These are phyloP conservation scores for Onychomys leucogaster DNA, from an alignment of 2,797 vertebrate genomes.

Conservation along the genomic window DNA sequence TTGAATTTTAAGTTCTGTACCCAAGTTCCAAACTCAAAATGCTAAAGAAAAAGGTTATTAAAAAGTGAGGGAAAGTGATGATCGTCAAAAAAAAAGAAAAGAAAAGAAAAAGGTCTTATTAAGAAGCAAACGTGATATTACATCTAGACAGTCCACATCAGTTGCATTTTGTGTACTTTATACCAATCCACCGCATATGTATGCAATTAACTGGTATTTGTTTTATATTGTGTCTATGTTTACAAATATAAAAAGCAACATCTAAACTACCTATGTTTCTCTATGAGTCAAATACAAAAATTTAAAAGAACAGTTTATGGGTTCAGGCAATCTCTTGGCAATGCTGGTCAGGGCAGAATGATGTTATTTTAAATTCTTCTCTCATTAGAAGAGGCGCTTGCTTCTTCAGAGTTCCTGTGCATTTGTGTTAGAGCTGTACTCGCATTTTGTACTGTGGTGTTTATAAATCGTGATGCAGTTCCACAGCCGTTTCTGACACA, in stretches of 20 bases:
- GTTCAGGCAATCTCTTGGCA: constrained; percentile 36
- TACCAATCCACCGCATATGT: not conserved
- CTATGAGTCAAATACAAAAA: constrained; percentile 49
- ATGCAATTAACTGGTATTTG: not conserved
- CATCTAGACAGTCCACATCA: not conserved
- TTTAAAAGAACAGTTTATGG: constrained; percentile 1
- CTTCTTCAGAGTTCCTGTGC: constrained; percentile 68
- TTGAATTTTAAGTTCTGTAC: constrained; percentile 71
- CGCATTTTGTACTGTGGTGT: constrained; percentile 73
- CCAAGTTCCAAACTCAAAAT: constrained; percentile 3
- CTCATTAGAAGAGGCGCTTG: constrained; percentile 55
- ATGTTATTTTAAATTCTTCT: constrained; percentile 74
- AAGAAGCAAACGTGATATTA: not conserved
- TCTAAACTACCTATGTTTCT: constrained; percentile 35
- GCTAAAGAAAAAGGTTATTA: constrained; percentile 27
- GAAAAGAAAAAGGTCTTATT: not conserved
- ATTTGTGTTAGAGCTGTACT: constrained; percentile 65
- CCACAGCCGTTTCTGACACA: constrained; percentile 82
- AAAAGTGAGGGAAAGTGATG: not conserved
- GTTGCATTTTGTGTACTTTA: not conserved
- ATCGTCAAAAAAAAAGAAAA: not conserved
- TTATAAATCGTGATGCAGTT: constrained; percentile 78
- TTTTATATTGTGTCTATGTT: not conserved
- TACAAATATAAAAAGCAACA: constrained; percentile 32
- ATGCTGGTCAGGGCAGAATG: constrained; percentile 29